Evolutionary conservation across 2,888 invertebrate genomes (phyloP).

Genomic region (Gymnoscelis rufifasciata): DNA sequence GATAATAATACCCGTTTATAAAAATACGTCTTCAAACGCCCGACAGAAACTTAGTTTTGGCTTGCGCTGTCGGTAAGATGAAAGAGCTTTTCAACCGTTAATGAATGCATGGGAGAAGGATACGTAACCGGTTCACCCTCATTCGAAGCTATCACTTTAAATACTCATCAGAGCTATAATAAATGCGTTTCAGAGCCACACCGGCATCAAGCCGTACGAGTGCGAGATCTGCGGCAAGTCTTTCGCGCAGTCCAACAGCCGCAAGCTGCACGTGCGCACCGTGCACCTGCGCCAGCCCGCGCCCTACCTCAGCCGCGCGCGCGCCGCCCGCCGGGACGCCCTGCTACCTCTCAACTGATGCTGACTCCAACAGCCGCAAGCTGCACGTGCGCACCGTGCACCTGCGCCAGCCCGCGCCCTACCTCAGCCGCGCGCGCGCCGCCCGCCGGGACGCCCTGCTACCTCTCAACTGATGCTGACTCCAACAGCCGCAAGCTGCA

Average conservation of each 20-base stretch:
- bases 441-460: constrained; percentile 17
- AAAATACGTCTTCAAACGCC: too few species aligned
- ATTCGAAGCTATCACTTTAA: too few species aligned
- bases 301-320: constrained; percentile 50
- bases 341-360: neutral
- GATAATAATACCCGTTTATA: too few species aligned
- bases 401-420: constrained; percentile 49
- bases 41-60: too few species aligned
- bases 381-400: constrained; percentile 46
- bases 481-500: constrained; percentile 47
- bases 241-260: constrained; percentile 44
- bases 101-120: too few species aligned
- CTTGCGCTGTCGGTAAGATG: too few species aligned
- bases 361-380: constrained; percentile 40
- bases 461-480: neutral
- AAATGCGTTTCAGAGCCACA: constrained; percentile 34
- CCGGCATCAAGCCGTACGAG: constrained; percentile 55
- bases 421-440: constrained; percentile 43
- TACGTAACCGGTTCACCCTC: too few species aligned
- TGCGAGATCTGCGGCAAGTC: constrained; percentile 44
- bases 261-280: constrained; percentile 43
- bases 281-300: constrained; percentile 47
- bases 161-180: too few species aligned
- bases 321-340: constrained; percentile 20
- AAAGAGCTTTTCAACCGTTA: too few species aligned